Percentiles rank a stretch among this genome's conserved stretches.
phyloP scores from a whole-genome alignment of 2,113 vertebrate genomes.

The Scartelaos histophorus region DNA sequence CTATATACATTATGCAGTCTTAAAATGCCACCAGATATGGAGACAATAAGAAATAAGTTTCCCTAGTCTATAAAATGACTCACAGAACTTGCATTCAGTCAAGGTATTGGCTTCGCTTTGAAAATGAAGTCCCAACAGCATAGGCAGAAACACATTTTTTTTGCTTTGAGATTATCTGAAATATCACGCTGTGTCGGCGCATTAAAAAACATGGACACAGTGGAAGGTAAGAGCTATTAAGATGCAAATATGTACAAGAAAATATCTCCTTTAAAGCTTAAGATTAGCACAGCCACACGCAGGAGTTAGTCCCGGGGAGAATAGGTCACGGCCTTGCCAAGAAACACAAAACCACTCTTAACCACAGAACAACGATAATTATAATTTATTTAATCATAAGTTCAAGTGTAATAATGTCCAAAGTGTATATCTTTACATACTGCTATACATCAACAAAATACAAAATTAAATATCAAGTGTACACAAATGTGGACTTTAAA shows the following conservation, averaged over 20 bases:
- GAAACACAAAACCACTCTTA: not conserved
- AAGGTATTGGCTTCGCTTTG: not conserved
- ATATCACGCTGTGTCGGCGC: not conserved
- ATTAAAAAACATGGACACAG: not conserved
- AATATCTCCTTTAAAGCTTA: not conserved
- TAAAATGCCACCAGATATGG: not conserved
- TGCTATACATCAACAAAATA: conserved; percentile 34
- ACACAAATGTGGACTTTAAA: conserved; percentile 19
- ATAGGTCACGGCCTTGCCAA: conserved; percentile 6
- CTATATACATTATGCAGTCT: not conserved
- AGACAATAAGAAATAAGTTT: not conserved
- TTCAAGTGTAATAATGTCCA: conserved; percentile 36
- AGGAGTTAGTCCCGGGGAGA: conserved; percentile 1
- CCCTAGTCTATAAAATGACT: not conserved
- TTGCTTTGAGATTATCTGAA: conserved; percentile 13
- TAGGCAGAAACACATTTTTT: not conserved
- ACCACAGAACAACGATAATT: not conserved
- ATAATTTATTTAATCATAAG: conserved; percentile 57
- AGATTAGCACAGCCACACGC: not conserved
- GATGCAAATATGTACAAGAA: conserved; percentile 25
- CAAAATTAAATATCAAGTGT: conserved; percentile 30
- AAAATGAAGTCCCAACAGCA: not conserved
- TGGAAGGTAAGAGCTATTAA: not conserved
- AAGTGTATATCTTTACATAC: conserved; percentile 29
- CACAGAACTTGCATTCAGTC: not conserved